Percentiles rank a stretch among this genome's conserved stretches.
These are phyloP conservation scores for Chromis chromis DNA, from an alignment of 2,797 vertebrate species.

Conservation along the genomic window DNA sequence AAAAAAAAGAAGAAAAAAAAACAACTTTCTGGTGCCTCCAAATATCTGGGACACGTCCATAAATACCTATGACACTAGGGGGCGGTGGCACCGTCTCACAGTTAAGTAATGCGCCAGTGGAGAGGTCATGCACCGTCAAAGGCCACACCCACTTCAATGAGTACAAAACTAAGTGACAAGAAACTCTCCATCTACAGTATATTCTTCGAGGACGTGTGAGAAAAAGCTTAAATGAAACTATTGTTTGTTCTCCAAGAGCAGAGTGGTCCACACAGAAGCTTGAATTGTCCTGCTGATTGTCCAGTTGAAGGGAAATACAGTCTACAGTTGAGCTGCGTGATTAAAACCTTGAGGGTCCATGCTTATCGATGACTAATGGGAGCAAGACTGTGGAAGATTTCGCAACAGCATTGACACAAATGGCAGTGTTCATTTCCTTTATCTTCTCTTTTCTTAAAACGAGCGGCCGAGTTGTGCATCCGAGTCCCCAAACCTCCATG, in stretches of 20 bases:
- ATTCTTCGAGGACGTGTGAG: slow-evolving; percentile 82
- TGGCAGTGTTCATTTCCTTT: slow-evolving; percentile 70
- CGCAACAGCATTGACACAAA: slow-evolving; percentile 67
- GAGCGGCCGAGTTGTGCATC: slow-evolving; percentile 44
- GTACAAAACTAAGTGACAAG: slow-evolving; percentile 83
- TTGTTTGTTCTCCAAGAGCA: slow-evolving; percentile 74
- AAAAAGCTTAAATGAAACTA: slow-evolving; percentile 78
- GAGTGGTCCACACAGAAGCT: slow-evolving; percentile 80
- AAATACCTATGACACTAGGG: slow-evolving; percentile 64
- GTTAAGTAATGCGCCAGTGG: slow-evolving; percentile 48
- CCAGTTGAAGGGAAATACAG: slow-evolving; percentile 58
- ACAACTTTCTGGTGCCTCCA: slow-evolving; percentile 2
- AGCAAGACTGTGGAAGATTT: slow-evolving; percentile 56
- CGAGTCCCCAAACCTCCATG: slow-evolving; percentile 57
- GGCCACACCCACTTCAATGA: slow-evolving; percentile 71
- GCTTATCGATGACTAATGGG: slow-evolving; percentile 78
- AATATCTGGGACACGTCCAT: slow-evolving; percentile 52
- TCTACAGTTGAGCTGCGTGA: slow-evolving; percentile 65
- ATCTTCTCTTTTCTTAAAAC: slow-evolving; percentile 42
- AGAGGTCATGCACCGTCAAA: slow-evolving; percentile 62
- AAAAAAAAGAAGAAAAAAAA: no score
- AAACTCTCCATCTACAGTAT: slow-evolving; percentile 73
- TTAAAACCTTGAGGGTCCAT: slow-evolving; percentile 70
- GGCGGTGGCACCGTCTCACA: slow-evolving; percentile 62
- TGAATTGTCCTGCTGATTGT: slow-evolving; percentile 83